Conservation (phyloP, 1,140 invertebrate genomes). For the Trialeurodes vaporariorum region DNA sequence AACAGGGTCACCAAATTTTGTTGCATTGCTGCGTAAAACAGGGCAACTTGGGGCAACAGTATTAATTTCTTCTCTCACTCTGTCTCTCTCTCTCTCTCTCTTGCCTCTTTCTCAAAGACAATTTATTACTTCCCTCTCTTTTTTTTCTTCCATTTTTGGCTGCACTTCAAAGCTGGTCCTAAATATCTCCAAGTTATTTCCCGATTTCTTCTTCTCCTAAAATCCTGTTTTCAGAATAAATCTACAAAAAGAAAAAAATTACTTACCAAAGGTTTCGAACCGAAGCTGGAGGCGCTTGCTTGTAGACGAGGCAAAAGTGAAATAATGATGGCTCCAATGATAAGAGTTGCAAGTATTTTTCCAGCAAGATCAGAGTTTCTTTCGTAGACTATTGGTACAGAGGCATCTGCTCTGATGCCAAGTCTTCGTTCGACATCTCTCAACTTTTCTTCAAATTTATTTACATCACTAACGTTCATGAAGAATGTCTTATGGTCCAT, state of each 20-base stretch:
- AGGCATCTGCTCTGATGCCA: conserved; percentile 53
- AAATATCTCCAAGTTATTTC: no score
- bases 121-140: no score
- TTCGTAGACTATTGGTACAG: conserved; percentile 73
- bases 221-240: no score
- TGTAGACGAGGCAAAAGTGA: conserved; percentile 21
- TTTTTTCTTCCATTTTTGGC: no score
- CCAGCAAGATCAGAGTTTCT: conserved; percentile 47
- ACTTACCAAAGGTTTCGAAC: conserved; percentile 64
- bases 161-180: no score
- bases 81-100: no score
- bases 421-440: conserved; percentile 64
- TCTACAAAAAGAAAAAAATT: conserved; percentile 6
- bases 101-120: no score
- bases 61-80: no score
- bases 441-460: conserved; percentile 78
- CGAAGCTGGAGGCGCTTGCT: conserved; percentile 21
- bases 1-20: no score
- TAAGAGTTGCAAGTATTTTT: conserved; percentile 52
- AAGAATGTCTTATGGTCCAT: conserved; percentile 52
- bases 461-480: conserved; percentile 71
- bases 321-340: conserved; percentile 22
- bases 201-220: no score
- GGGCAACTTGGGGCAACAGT: no score
- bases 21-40: no score